Evolutionary conservation across 2,888 invertebrate species (phyloP).

Genomic region (Cheilosia variabilis): DNA sequence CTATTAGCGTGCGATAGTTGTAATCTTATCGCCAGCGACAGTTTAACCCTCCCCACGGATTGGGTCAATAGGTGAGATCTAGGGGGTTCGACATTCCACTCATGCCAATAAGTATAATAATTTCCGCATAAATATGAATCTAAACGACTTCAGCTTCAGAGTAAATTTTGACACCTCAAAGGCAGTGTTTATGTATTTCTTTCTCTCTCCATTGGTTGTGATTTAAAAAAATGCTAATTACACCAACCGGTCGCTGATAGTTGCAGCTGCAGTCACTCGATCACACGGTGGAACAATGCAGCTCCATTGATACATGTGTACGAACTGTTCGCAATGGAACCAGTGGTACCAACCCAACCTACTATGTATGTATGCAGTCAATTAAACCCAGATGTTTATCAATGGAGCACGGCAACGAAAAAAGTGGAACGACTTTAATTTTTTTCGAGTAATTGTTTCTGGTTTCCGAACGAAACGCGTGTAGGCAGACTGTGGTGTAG

Average conservation of each 20-base stretch:
- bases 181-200: not conserved
- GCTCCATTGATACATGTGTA: slow-evolving; percentile 10
- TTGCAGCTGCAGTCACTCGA: slow-evolving; percentile 64
- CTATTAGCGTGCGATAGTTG: slow-evolving; percentile 39
- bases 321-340: slow-evolving; percentile 5
- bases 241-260: slow-evolving; percentile 39
- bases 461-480: slow-evolving; percentile 52
- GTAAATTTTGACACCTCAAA: slow-evolving; percentile 53
- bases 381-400: slow-evolving; percentile 75
- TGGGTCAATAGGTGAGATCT: slow-evolving; percentile 14
- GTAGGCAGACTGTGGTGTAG: slow-evolving; percentile 42
- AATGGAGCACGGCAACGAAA: slow-evolving; percentile 34
- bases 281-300: slow-evolving; percentile 54
- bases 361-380: slow-evolving; percentile 40
- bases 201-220: slow-evolving; percentile 23
- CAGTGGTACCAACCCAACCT: slow-evolving; percentile 4
- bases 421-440: slow-evolving; percentile 72
- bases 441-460: slow-evolving; percentile 67
- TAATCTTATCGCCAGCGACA: slow-evolving; percentile 41
- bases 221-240: slow-evolving; percentile 66
- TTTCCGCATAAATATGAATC: slow-evolving; percentile 45
- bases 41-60: slow-evolving; percentile 43
- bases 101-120: slow-evolving; percentile 23
- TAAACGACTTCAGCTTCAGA: slow-evolving; percentile 32
- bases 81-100: slow-evolving; percentile 26